Base-by-base conservation (phyloP, 30 jellyfish, hydroid and myxozoan genomes). In the Aurelia coerulea region DNA sequence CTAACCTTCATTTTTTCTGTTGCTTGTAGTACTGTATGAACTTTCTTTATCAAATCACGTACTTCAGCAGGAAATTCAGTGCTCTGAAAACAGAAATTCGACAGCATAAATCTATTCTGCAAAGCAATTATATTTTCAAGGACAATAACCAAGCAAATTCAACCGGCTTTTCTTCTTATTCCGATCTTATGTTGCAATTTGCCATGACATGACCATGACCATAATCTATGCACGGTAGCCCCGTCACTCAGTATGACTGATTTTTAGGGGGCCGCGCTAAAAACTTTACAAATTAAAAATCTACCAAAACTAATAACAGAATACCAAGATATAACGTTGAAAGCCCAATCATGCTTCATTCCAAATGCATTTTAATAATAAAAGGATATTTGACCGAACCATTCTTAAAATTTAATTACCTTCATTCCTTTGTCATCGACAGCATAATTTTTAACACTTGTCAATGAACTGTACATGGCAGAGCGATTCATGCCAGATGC, bases 401-500 rank as follows among this genome's bases (percentile, higher is more conserved):
- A 76, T n/a, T 2, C 60, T 10, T n/a, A 37, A 31, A n/a, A n/a
- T 6, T 6, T 46, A 46, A 46, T 49, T 70, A 94, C 99, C 86
- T 88, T 90, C 92, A 94, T 78, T 62, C 99, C 97, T 84, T 89
- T 89, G 86, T 94, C 99, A 7, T 89, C 99, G 53, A 62, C 93
- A 11, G 99, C 90, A 74, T 94, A 94, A 32, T 88, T 82, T 67
- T 94, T 94, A 60, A 94, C 88, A 56, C 59, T 84, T 2, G 84
- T 90, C 49, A 94, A 79, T n/a, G 99, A 94, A 12, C 94, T 97
- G 66, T 90, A 62, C 99, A 94, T 94, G 5, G 99, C 94, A 37
- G 95, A 51, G 19, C 99, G 90, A 54, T 94, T 94, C 97, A 94
- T 90, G 7, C 99, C 99, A 76, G 99, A 89, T 31, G 99, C 99